Conservation (phyloP, 2,797 vertebrate genomes). For the Vultur gryphus region DNA sequence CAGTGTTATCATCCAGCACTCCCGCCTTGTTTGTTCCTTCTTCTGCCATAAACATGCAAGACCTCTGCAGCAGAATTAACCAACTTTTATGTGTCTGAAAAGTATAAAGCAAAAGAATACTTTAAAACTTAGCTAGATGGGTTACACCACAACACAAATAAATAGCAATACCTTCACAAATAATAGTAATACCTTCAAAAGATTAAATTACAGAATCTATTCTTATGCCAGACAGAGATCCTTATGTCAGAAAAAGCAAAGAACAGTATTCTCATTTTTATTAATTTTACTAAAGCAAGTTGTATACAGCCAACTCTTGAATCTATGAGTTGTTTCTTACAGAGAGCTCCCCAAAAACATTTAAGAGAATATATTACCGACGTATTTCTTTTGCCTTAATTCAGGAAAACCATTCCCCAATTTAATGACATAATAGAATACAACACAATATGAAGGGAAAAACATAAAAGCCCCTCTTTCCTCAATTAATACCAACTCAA, state of each 20-base stretch:
- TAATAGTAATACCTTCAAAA: not conserved
- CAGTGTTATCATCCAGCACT: not conserved
- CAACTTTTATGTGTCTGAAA: not conserved
- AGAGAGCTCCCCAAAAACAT: not conserved
- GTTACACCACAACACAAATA: not conserved
- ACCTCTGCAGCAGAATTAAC: not conserved
- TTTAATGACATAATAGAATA: not conserved
- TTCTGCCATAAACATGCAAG: not conserved
- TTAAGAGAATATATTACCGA: not conserved
- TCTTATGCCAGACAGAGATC: not conserved
- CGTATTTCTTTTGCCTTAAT: not conserved
- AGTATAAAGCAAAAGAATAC: not conserved
- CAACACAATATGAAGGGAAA: not conserved
- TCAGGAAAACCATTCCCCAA: not conserved
- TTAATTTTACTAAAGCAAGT: not conserved
- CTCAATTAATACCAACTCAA: not conserved
- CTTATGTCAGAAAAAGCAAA: not conserved
- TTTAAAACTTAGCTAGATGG: not conserved
- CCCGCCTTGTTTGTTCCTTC: not conserved
- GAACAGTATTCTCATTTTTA: not conserved
- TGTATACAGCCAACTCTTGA: not conserved
- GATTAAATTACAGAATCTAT: not conserved
- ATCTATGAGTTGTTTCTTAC: not conserved
- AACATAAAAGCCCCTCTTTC: not conserved
- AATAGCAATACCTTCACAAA: not conserved